phyloP scores from a whole-genome alignment of 2,888 invertebrate species.

The Cosmopolites sordidus region DNA sequence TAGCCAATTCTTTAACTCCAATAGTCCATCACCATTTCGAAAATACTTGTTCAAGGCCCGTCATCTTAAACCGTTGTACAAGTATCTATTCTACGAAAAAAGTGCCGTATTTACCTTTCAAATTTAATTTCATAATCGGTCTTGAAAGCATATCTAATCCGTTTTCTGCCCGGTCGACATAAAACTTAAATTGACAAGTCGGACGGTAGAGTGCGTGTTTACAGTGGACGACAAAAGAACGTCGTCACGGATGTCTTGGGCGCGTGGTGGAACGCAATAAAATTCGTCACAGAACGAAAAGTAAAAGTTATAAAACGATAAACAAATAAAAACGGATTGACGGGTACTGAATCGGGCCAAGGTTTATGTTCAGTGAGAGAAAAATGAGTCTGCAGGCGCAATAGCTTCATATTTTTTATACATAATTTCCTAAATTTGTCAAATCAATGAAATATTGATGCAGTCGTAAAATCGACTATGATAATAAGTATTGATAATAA shows the following conservation, averaged over 20 bases:
- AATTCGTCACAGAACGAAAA: conserved; percentile 9
- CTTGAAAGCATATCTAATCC: not conserved
- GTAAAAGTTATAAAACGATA: conserved; percentile 16
- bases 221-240: conserved; percentile 15
- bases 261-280: conserved; percentile 21
- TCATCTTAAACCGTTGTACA: no score
- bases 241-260: conserved; percentile 9
- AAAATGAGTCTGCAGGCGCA: no score
- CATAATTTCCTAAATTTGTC: no score
- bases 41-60: not conserved
- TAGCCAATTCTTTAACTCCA: not conserved
- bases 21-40: not conserved
- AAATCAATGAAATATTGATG: no score
- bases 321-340: conserved; percentile 13
- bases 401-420: no score
- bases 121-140: not conserved
- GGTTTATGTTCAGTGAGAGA: no score
- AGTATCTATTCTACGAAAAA: not conserved
- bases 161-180: not conserved
- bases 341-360: no score
- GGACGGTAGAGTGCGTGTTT: conserved; percentile 17
- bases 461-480: no score
- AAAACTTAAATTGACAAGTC: not conserved
- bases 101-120: not conserved
- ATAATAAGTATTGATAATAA: no score